Evolutionary conservation across 1,140 invertebrate species (phyloP), one percentile per base, ranked within the genome.

Genomic region (Calephelis nemesis): DNA sequence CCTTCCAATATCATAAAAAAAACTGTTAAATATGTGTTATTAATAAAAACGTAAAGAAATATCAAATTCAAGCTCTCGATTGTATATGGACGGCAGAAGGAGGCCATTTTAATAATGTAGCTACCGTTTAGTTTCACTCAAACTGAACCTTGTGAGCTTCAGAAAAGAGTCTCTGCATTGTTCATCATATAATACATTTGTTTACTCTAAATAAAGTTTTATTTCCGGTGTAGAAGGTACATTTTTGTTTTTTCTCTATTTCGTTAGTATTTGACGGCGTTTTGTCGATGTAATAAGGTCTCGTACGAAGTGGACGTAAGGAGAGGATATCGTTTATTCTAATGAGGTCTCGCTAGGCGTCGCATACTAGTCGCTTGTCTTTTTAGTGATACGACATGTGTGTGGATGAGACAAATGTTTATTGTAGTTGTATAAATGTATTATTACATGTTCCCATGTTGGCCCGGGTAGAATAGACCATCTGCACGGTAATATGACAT

Each of bases 311-410:
- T 91, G 89, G 87, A 90, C 87, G 85, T 84, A 85, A 88, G 86
- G 82, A 87, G 83, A 89, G 87, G 86, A 91, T 91, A 90, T 91
- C 87, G 89, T 90, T 91, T 91, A 91, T 90, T 91, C 87, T 91
- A 90, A 91, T 90, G 88, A 91, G 84, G 87, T 86, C 84, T 85
- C 81, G 79, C 76, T 78, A 84, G 81, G 82, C 82, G 81, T 76
- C 77, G 81, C 77, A 72, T 66, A 66, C 65, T 65, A 52, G 8
- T 66, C 63, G 47, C 49, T 65, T 65, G 63, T 65, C 63, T 64
- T 30, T 49, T 50, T 48, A 65, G 47, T 49, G 47, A 39, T 65
- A 65, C 63, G 49, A 40, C 30, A 65, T 65, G 50, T 50, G 49
- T 65, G 63, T 50, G 40, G 63, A 65, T 48, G 39, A 50, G 19